Evolutionary conservation across 92 coral and sea anemone species (phyloP).

Genomic region (Paragorgia papillata): DNA sequence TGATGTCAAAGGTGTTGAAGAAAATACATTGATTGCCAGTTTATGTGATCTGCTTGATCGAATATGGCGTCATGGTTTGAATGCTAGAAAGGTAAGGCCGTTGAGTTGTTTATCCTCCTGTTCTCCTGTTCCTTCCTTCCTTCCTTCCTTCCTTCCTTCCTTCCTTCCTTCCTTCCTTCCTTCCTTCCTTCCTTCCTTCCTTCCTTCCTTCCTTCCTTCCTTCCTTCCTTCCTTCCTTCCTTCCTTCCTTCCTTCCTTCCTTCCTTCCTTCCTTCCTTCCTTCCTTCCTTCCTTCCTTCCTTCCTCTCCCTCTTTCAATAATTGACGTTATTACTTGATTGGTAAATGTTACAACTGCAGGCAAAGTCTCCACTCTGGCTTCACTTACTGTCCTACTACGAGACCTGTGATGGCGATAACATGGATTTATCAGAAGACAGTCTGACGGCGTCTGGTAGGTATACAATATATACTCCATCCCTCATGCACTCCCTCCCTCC

Average conservation of each 20-base stretch:
- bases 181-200: neutral
- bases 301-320: no score
- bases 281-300: neutral
- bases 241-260: neutral
- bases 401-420: conserved; percentile 65
- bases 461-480: neutral
- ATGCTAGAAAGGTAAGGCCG: conserved; percentile 68
- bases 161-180: neutral
- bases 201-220: neutral
- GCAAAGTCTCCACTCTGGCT: conserved; percentile 98
- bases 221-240: neutral
- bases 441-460: conserved; percentile 2
- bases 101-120: neutral
- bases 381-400: conserved; percentile 83
- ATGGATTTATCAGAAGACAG: conserved; percentile 33
- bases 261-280: neutral
- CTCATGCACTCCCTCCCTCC: no score
- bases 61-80: conserved; percentile 94
- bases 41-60: conserved; percentile 95
- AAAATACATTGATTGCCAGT: conserved; percentile 95
- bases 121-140: no score
- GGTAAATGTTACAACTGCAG: conserved; percentile 32
- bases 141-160: neutral
- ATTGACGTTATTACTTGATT: neutral
- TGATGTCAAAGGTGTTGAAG: conserved; percentile 98